phyloP scores from a whole-genome alignment of 2,797 vertebrate genomes.

The Momotus momota region DNA sequence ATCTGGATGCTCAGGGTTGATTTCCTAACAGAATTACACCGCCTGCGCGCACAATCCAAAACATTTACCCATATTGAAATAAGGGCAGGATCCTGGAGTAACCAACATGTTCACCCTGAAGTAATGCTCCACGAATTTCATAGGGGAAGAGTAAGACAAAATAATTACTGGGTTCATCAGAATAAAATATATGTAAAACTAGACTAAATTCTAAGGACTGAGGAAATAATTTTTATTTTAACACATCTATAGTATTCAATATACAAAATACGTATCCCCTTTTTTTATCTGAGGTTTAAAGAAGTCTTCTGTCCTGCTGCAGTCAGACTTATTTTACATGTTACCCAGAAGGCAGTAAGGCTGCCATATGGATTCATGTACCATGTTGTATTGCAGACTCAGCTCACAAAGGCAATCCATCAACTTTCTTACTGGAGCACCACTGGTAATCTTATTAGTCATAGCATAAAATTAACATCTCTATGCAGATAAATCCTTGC shows the following conservation, averaged over 20 bases:
- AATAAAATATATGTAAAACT: background rate
- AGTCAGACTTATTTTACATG: background rate
- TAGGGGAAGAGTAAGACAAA: background rate
- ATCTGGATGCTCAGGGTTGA: background rate
- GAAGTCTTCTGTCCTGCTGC: background rate
- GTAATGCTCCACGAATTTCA: background rate
- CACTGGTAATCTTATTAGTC: background rate
- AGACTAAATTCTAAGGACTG: background rate
- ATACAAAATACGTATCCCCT: accelerated
- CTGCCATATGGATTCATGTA: accelerated
- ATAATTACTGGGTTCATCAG: background rate
- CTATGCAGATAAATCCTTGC: background rate
- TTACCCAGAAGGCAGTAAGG: background rate
- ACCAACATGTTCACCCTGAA: background rate
- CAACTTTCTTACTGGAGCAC: background rate
- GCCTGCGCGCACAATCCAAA: accelerated
- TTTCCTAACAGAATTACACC: background rate
- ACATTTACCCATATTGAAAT: background rate
- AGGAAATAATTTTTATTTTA: background rate
- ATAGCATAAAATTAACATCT: background rate
- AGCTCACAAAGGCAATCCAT: background rate
- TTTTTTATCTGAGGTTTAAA: background rate
- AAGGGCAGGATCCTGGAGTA: background rate
- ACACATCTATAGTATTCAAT: background rate
- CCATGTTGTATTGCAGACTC: accelerated